phyloP scores from a whole-genome alignment of 2,888 invertebrate genomes.

The Spialia ferax region DNA sequence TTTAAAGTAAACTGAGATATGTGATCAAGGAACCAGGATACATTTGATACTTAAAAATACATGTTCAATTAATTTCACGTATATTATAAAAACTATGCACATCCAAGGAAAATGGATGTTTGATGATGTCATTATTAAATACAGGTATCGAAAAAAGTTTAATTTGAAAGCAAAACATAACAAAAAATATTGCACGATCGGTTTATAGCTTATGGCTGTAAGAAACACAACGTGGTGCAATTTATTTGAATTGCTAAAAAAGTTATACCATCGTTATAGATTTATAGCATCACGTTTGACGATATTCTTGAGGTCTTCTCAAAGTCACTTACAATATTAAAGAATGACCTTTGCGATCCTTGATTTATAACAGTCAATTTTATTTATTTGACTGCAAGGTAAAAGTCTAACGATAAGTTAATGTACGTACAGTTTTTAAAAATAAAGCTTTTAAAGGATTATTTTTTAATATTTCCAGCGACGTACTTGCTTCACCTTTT shows the following conservation, averaged over 20 bases:
- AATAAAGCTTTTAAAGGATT: too few species aligned
- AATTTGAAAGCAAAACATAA: neutral
- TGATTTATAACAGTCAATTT: neutral
- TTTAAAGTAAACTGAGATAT: too few species aligned
- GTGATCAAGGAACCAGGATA: too few species aligned
- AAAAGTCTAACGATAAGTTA: too few species aligned
- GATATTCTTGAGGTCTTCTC: conserved; percentile 14
- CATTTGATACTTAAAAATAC: too few species aligned
- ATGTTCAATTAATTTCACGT: neutral
- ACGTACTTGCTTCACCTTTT: too few species aligned
- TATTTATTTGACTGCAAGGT: neutral
- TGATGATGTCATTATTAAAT: neutral
- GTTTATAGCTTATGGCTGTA: conserved; percentile 26
- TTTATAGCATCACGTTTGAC: conserved; percentile 17
- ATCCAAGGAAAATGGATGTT: neutral
- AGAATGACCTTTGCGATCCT: conserved; percentile 9
- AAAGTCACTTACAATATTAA: conserved; percentile 11
- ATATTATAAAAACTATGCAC: neutral
- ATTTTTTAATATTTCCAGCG: too few species aligned
- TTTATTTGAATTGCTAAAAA: neutral
- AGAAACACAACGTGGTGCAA: conserved; percentile 11
- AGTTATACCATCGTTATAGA: conserved; percentile 13
- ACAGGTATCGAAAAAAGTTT: neutral
- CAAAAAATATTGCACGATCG: neutral
- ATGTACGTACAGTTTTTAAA: too few species aligned